Percentiles rank a stretch among this genome's conserved stretches.
phyloP scores from a whole-genome alignment of 1,140 invertebrate genomes.

The Periplaneta americana region DNA sequence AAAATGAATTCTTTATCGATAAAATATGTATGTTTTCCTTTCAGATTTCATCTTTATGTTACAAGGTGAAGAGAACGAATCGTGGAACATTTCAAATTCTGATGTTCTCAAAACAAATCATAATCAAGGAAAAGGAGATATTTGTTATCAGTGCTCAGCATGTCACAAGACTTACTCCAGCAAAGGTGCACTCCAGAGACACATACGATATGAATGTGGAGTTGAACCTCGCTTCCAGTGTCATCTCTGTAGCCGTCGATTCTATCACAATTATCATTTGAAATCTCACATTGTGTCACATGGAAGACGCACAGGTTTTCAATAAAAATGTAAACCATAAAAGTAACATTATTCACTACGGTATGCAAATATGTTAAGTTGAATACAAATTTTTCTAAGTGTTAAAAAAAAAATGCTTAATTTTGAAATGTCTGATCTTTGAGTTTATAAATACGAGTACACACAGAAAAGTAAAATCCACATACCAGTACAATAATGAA shows the following conservation, averaged over 20 bases:
- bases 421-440: too few species aligned
- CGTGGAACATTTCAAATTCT: background rate
- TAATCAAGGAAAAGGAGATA: background rate
- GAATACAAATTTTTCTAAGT: too few species aligned
- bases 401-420: too few species aligned
- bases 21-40: too few species aligned
- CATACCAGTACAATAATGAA: too few species aligned
- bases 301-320: background rate
- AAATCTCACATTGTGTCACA: background rate
- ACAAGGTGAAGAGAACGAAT: background rate
- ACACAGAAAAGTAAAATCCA: too few species aligned
- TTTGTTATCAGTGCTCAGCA: background rate
- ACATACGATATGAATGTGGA: slow-evolving; percentile 44
- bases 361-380: too few species aligned
- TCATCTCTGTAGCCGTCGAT: slow-evolving; percentile 31
- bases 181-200: slow-evolving; percentile 39
- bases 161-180: background rate
- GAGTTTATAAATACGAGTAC: too few species aligned
- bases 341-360: too few species aligned
- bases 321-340: background rate
- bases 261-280: slow-evolving; percentile 5
- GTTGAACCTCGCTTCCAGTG: slow-evolving; percentile 42
- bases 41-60: background rate
- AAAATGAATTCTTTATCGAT: too few species aligned
- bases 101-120: background rate